phyloP scores from a whole-genome alignment of 2,888 invertebrate genomes.

The Globia sparganii region DNA sequence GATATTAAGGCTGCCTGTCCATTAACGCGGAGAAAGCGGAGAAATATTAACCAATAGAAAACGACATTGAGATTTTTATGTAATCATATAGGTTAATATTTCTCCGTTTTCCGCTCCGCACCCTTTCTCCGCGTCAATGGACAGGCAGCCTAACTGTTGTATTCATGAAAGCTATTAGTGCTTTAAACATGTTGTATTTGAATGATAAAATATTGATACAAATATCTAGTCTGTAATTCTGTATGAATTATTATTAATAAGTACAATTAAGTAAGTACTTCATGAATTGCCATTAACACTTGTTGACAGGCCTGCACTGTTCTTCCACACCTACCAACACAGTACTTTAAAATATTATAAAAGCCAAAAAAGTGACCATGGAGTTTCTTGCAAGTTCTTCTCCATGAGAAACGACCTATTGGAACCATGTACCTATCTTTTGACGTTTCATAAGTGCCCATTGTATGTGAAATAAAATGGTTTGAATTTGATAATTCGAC shows the following conservation, averaged over 20 bases:
- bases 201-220: neutral
- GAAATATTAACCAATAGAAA: too few species aligned
- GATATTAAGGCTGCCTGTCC: too few species aligned
- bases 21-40: too few species aligned
- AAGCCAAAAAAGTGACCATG: neutral
- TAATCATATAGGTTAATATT: too few species aligned
- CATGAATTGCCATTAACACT: neutral
- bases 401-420: neutral
- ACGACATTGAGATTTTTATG: too few species aligned
- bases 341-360: neutral
- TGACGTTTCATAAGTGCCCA: too few species aligned
- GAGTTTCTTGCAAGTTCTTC: neutral
- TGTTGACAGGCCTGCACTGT: neutral
- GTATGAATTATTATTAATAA: neutral
- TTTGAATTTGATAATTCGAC: neutral
- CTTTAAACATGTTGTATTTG: neutral
- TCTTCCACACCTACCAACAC: neutral
- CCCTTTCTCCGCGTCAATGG: too few species aligned
- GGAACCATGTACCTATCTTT: too few species aligned
- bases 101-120: too few species aligned
- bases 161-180: neutral
- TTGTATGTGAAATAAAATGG: neutral
- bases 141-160: too few species aligned
- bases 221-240: neutral
- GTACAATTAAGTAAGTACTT: neutral